These are phyloP conservation scores for Hylaea fasciaria DNA, from an alignment of 2,888 invertebrate species.

Conservation along the genomic window DNA sequence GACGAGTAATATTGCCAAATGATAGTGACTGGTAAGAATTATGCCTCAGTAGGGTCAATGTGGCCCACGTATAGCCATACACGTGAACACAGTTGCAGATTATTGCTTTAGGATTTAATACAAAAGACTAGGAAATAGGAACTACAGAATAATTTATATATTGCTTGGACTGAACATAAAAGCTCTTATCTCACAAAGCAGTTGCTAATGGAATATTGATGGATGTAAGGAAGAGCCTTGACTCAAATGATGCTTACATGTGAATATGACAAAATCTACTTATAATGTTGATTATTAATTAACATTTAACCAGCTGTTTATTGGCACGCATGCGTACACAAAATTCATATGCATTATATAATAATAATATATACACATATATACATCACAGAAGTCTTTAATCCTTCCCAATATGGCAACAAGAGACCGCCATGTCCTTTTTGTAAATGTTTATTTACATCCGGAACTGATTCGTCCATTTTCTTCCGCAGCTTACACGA, in stretches of 20 bases:
- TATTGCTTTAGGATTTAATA: not conserved
- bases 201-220: slow-evolving; percentile 18
- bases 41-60: too few species aligned
- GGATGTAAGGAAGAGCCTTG: slow-evolving; percentile 25
- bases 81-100: too few species aligned
- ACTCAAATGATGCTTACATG: slow-evolving; percentile 7
- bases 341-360: not conserved
- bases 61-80: too few species aligned
- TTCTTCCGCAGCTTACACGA: slow-evolving; percentile 7
- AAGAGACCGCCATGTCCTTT: not conserved
- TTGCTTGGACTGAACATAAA: slow-evolving; percentile 9
- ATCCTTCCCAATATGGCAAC: not conserved
- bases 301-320: slow-evolving; percentile 6
- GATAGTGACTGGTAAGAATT: too few species aligned
- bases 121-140: slow-evolving; percentile 12
- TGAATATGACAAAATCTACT: slow-evolving; percentile 20
- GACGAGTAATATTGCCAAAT: too few species aligned
- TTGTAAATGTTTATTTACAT: not conserved
- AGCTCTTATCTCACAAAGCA: slow-evolving; percentile 7
- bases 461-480: not conserved
- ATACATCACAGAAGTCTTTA: too few species aligned
- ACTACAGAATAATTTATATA: not conserved
- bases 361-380: too few species aligned
- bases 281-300: slow-evolving; percentile 18
- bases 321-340: too few species aligned